These are phyloP conservation scores for Pimephales promelas DNA, from an alignment of 2,113 vertebrate genomes.

Conservation along the genomic window DNA sequence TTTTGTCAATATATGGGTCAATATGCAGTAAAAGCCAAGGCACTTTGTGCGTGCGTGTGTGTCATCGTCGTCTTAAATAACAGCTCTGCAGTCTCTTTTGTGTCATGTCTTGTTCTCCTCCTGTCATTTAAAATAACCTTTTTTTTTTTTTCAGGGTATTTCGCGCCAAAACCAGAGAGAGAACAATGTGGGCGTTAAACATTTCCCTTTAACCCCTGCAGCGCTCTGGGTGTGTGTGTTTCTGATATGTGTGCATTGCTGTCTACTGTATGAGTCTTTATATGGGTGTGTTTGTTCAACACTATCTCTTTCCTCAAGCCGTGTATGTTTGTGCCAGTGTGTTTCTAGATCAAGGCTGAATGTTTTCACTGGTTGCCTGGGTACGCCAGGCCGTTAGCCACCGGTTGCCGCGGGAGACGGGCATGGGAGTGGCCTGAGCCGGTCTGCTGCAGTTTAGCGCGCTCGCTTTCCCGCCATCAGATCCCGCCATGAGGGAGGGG, in stretches of 20 bases:
- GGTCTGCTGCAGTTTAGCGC: constrained; percentile 56
- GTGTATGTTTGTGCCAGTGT: constrained; percentile 20
- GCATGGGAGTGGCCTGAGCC: constrained; percentile 43
- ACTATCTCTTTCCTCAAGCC: constrained; percentile 10
- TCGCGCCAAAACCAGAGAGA: constrained; percentile 27
- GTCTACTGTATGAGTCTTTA: constrained; percentile 19
- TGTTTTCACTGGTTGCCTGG: constrained; percentile 49
- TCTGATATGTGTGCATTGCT: neutral
- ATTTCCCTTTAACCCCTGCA: neutral
- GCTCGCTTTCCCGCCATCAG: constrained; percentile 60
- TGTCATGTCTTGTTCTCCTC: neutral
- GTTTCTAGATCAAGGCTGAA: constrained; percentile 38
- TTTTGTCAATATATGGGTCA: constrained; percentile 9
- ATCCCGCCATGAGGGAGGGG: constrained; percentile 44
- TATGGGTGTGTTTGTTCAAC: constrained; percentile 21
- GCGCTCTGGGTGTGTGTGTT: constrained; percentile 20
- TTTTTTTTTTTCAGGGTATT: constrained; percentile 20
- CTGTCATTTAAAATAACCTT: constrained; percentile 14
- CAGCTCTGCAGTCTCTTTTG: constrained; percentile 4
- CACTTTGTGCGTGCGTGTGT: constrained; percentile 9
- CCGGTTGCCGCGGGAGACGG: constrained; percentile 46
- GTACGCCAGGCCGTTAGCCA: neutral
- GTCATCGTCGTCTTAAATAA: constrained; percentile 31
- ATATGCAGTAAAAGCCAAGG: constrained; percentile 28
- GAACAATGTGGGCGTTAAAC: constrained; percentile 15